Conservation (phyloP, 1,140 invertebrate genomes). For the Venturia canescens region DNA sequence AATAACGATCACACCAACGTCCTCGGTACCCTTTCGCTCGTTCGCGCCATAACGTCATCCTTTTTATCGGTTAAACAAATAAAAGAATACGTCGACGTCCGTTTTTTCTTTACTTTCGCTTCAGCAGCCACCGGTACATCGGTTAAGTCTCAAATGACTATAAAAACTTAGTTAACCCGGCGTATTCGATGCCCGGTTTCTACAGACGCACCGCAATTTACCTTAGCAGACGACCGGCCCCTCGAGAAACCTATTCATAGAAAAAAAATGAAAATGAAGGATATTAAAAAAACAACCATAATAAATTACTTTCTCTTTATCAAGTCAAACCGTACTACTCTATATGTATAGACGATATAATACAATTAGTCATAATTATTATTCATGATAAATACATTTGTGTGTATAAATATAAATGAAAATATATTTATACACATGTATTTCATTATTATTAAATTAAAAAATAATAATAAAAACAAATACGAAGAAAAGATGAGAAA, state of each 20-base stretch:
- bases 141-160: neutral
- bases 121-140: neutral
- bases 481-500: neutral
- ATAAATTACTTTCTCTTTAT: constrained; percentile 49
- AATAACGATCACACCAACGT: too few species aligned
- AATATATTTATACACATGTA: constrained; percentile 60
- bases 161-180: neutral
- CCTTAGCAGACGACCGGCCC: constrained; percentile 41
- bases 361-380: constrained; percentile 47
- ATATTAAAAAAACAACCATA: neutral
- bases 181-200: constrained; percentile 46
- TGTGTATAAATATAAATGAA: constrained; percentile 57
- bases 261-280: constrained; percentile 12
- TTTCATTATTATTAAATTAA: constrained; percentile 49
- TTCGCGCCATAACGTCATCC: too few species aligned
- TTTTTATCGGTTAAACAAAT: neutral
- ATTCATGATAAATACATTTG: constrained; percentile 24
- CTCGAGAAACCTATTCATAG: constrained; percentile 47
- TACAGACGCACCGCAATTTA: constrained; percentile 48
- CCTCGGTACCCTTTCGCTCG: too few species aligned
- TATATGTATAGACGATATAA: constrained; percentile 47
- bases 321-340: constrained; percentile 53
- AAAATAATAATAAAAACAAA: constrained; percentile 23
- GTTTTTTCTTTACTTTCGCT: neutral
- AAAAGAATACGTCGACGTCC: neutral